Base-by-base conservation (phyloP, 2,797 vertebrate species). In the Balearica regulorum region DNA sequence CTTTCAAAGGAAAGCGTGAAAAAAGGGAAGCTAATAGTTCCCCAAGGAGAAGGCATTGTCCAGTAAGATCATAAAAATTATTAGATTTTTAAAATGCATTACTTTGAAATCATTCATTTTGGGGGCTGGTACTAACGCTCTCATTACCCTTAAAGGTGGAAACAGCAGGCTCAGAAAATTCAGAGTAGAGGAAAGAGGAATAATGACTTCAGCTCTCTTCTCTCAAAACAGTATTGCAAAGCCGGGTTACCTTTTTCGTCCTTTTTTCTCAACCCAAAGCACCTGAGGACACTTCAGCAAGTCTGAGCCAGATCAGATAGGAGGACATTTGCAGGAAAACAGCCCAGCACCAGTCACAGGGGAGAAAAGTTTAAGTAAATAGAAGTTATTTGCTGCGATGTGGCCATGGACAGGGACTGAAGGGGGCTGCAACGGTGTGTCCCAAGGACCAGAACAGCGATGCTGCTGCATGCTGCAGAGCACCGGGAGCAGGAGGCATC, bases 371-470 rank as follows among this genome's bases (percentile, higher is more conserved):
- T 41, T 8, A 62, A 85, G 11, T 20, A 20, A 93, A 81, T 15
- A 79, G 57, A 65, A 51, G 29, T 78, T 57, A 75, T 5, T 35
- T 18, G 6, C 33, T 72, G 64, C 18, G 18, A 55, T 20, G 54
- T 55, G 54, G 54, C 54, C 18, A 20, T 55, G 31, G 54, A 31
- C 7, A 31, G 31, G 66, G 17, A 33, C 16, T 13, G 73, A 62
- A 41, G 0, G 2, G 43, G 43, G n/a, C 17, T 28, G 1, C 33
- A 46, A 11, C 0, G 1, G 5, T 0, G 1, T 7, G 20, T 35
- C 31, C 35, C 78, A 76, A 43, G 21, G 46, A 8, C 29, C 20
- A 69, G 18, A 4, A 2, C 0, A 4, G 26, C 76, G 82, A 33
- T 86, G 39, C 24, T 46, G 9, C 43, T 53, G 35, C 7, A 2